Conservation (phyloP, 2,797 vertebrate genomes). For the Leucoraja ocellata region DNA sequence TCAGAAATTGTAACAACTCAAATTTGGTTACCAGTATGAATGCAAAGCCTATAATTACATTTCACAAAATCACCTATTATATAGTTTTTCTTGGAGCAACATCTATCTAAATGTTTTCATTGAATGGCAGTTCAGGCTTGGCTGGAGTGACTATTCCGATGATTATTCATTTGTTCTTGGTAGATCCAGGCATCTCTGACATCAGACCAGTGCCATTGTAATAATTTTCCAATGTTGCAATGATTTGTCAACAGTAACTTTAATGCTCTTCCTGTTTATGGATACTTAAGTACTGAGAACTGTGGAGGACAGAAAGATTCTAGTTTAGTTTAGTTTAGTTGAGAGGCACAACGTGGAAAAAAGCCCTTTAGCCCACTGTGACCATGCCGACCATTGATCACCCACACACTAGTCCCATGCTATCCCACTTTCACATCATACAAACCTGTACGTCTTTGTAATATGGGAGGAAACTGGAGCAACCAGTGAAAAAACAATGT, state of each 20-base stretch:
- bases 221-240: not conserved
- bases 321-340: not conserved
- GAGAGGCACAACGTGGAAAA: too few relatives aligned
- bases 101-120: not conserved
- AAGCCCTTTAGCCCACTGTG: too few relatives aligned
- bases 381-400: too few relatives aligned
- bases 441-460: too few relatives aligned
- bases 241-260: not conserved
- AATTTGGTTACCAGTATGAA: not conserved
- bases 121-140: not conserved
- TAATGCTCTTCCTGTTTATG: not conserved
- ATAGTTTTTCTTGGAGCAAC: not conserved
- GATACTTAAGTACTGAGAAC: not conserved
- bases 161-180: not conserved
- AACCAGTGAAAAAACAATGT: too few relatives aligned
- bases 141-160: not conserved
- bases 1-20: not conserved
- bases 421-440: too few relatives aligned
- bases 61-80: not conserved
- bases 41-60: not conserved
- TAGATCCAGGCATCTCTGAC: not conserved
- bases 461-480: too few relatives aligned
- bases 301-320: not conserved
- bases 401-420: too few relatives aligned
- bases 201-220: not conserved